Base-by-base conservation (phyloP, 2,797 vertebrate species). In the Alauda arvensis region DNA sequence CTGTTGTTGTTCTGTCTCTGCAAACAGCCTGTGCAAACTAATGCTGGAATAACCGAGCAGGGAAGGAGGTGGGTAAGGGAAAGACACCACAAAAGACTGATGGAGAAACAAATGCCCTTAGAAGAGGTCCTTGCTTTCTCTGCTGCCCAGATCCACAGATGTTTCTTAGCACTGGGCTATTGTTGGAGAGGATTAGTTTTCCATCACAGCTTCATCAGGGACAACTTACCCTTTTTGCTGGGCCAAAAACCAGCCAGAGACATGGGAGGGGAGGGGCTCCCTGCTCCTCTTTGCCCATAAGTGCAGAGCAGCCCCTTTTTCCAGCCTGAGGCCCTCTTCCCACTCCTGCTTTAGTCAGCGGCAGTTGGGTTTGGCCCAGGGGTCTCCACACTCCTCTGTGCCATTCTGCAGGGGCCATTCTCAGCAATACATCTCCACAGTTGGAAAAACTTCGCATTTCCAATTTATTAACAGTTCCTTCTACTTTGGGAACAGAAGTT, bases 161-260 rank as follows among this genome's bases (percentile, higher is more conserved):
- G 53, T 70, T 95, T 93, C 77, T 82, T 79, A 81, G 77, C 65
- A 52, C 37, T 67, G 70, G 13, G 33, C 75, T 90, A 9, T 91
- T 92, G 66, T 76, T 81, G 75, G 17, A 74, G 75, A 62, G 75
- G 75, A 89, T 93, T 92, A 79, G 57, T 48, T 86, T 95, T 88
- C 80, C 68, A 69, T 86, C 87, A 80, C 90, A 89, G 59, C 71
- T 92, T 93, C 85, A 83, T 84, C 77, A 71, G 61, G 25, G 39
- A 31, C 46, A 88, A 61, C 21, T 81, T 61, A 43, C 6, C 16
- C 40, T 79, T 91, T 86, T 77, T 37, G 34, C 59, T 43, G 37
- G 45, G 37, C 29, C 34, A 63, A 57, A 90, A 80, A 2, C 45
- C 11, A 89, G 69, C 14, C 57, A 33, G 28, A 69, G n/a, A 17